A percentile compares a stretch with the other conserved stretches of the same genome.
phyloP scores from a whole-genome alignment of 2,888 invertebrate species.

The Aspidiotus rigidus region DNA sequence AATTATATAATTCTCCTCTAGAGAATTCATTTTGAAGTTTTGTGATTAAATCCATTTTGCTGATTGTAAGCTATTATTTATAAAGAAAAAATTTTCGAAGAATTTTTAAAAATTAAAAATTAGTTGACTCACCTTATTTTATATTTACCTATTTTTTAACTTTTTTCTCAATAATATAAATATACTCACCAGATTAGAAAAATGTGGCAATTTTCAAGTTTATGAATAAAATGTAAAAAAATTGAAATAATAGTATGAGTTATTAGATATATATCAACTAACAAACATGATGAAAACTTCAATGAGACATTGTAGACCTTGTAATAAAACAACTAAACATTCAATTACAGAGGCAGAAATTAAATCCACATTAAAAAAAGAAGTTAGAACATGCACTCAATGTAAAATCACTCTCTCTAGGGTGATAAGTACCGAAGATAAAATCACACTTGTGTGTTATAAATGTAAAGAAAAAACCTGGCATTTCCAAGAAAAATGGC shows the following conservation, averaged over 20 bases:
- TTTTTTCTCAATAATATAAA: background rate
- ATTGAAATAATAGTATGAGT: slow-evolving; percentile 5
- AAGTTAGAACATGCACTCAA: slow-evolving; percentile 8
- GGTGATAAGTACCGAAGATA: slow-evolving; percentile 3
- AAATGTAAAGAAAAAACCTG: slow-evolving; percentile 8
- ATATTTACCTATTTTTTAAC: slow-evolving; percentile 6
- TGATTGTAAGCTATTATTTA: slow-evolving; percentile 3
- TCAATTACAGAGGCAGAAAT: background rate
- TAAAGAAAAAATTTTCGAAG: background rate
- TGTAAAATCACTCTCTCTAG: slow-evolving; percentile 1
- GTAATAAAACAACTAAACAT: slow-evolving; percentile 3
- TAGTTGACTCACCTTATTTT: slow-evolving; percentile 6
- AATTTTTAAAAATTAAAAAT: slow-evolving; percentile 5
- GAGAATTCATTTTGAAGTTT: slow-evolving; percentile 1
- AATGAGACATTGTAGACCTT: slow-evolving; percentile 3
- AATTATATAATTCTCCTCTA: slow-evolving; percentile 14
- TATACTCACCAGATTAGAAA: background rate
- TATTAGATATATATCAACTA: slow-evolving; percentile 5
- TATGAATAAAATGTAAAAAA: background rate
- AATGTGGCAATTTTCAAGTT: slow-evolving; percentile 4
- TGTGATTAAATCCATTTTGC: slow-evolving; percentile 4
- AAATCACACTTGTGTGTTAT: slow-evolving; percentile 9
- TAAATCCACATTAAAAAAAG: slow-evolving; percentile 3
- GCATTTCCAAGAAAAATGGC: background rate
- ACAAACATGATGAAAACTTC: slow-evolving; percentile 9